Base-by-base conservation (phyloP, 2,888 invertebrate genomes). In the Drosophila phalerata region DNA sequence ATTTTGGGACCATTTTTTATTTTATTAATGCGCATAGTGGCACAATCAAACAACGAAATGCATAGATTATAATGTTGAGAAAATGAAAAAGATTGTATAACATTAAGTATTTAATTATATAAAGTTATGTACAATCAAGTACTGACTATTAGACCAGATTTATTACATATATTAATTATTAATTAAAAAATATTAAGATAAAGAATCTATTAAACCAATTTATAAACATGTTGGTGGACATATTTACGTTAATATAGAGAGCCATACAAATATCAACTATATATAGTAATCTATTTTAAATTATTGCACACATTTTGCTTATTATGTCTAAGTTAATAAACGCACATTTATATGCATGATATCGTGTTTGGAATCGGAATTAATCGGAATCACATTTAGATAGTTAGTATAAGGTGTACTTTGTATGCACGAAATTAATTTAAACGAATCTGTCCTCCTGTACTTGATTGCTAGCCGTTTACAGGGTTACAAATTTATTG, bases 1-100 rank as follows among this genome's bases (percentile, higher is more conserved):
- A 45, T 30, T 47, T 69, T 56, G 72, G 72, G 72, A 72, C 72
- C 72, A 72, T 64, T 53, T 22, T 34, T 43, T 32, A 53, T 63
- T 48, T 32, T 52, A 34, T 52, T 47, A 65, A 65, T 48, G 28
- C 28, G 19, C 42, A 58, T 28, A 49, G 47, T 66, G 48, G 47
- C 45, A 66, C 66, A 69, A 69, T 48, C 53, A 61, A 60, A 70
- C 69, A 70, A 67, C 70, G 68, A 70, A 70, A 40, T 51, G 10
- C 30, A 45, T 47, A 15, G 30, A 15, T 47, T 28, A 47, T 15
- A 28, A 28, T 34, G 52, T 58, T 40, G 17, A 32, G 15, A 49
- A 43, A 34, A 30, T 37, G 25, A 49, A 25, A 28, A 58, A 19
- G 13, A 42, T 19, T 22, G 11, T 45, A 56, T 15, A 45, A 45